Evolutionary conservation across 2,888 invertebrate genomes (phyloP), one percentile per base, ranked within the genome.

Genomic region (Brachyopa scutellaris): DNA sequence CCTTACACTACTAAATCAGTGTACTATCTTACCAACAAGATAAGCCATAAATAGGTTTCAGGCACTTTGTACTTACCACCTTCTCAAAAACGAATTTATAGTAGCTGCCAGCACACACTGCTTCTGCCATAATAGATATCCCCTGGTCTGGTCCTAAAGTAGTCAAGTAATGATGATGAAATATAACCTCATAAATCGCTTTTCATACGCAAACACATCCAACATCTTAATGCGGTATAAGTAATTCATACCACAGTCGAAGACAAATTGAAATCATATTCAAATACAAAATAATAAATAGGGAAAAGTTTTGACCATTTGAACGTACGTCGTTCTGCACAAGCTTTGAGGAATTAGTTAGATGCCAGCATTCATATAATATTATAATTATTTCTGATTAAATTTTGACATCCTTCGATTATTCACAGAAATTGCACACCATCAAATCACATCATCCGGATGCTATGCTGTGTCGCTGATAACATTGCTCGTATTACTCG

Each of bases 151-250:
- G 67, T 26, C 33, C 64, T 64, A 70, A 72, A 72, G 77, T 64
- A 49, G 64, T 77, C 40, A 57, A 49, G 49, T 70, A 77, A 70
- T 72, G 72, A 66, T 78, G 78, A 66, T 72, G 51, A 59, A 78
- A 66, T 17, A 53, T 36, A 66, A 9, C 23, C 42, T 21, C 42
- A 47, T 78, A 73, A 78, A 73, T 78, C 72, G 59, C 51, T 64
- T 78, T 33, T 36, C 51, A 15, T 55, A 53, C 7, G 55, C 21
- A 47, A 15, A 40, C 26, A 45, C 8, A 38, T n/a, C 11, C 13
- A 13, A 9, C 2, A 11, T 36, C 40, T 33, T 21, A 53, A 61
- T 42, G 23, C 8, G 11, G 5, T 26, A 21, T 11, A 15, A 11
- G 15, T 49, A 51, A 47, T 5, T 40, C 59, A 53, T 11, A 7